Conservation (phyloP, 1,140 invertebrate genomes). For the Dendrolimus punctatus region DNA sequence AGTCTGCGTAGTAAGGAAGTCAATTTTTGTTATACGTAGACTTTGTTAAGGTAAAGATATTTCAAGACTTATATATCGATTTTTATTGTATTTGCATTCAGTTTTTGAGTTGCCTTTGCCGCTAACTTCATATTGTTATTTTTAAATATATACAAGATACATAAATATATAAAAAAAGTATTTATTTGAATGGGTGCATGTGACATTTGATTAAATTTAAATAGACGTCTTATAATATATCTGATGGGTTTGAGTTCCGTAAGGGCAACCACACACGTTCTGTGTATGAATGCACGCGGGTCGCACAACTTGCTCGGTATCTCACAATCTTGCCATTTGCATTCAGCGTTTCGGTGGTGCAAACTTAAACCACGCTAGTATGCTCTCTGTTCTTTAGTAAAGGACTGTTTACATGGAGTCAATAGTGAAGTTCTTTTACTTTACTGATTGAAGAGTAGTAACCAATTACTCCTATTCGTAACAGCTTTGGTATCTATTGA, state of each 20-base stretch:
- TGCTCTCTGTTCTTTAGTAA: neutral
- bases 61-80: too few relatives aligned
- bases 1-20: too few relatives aligned
- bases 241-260: slow-evolving; percentile 15
- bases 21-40: too few relatives aligned
- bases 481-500: too few relatives aligned
- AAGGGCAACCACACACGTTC: slow-evolving; percentile 32
- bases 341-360: slow-evolving; percentile 22
- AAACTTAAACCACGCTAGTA: slow-evolving; percentile 11
- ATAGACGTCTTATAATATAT: slow-evolving; percentile 14
- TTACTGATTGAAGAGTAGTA: too few relatives aligned
- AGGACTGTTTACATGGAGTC: neutral
- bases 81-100: too few relatives aligned
- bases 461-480: too few relatives aligned
- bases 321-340: slow-evolving; percentile 40
- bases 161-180: slow-evolving; percentile 10
- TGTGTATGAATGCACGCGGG: slow-evolving; percentile 20
- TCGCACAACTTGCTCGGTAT: slow-evolving; percentile 18
- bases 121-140: too few relatives aligned
- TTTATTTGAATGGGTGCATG: slow-evolving; percentile 4
- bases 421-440: too few relatives aligned
- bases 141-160: neutral
- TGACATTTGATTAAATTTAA: slow-evolving; percentile 21
- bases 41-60: too few relatives aligned
- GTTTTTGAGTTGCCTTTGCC: too few relatives aligned